Evolutionary conservation across 1,140 invertebrate species (phyloP).

Genomic region (Drosophila lacteicornis): DNA sequence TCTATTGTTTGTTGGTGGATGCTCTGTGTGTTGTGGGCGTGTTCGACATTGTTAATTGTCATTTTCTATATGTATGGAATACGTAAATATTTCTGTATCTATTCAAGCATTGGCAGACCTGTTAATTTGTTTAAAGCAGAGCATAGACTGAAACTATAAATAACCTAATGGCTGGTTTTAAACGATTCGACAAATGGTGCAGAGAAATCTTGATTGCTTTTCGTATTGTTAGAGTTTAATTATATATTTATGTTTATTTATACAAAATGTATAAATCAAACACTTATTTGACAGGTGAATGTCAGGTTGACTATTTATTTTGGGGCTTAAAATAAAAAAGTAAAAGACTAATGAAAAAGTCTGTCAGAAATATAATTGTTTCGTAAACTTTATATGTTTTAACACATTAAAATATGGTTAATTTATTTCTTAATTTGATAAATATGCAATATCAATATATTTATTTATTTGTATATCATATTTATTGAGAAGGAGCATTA

Average conservation of each 20-base stretch:
- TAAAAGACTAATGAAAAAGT: too few species aligned
- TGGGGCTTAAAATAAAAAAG: not conserved
- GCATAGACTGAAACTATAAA: constrained; percentile 36
- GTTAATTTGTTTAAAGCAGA: constrained; percentile 43
- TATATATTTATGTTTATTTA: constrained; percentile 8
- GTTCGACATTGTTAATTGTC: constrained; percentile 53
- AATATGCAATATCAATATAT: too few species aligned
- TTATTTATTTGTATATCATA: too few species aligned
- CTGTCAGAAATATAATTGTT: too few species aligned
- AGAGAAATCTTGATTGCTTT: not conserved
- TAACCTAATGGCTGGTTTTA: constrained; percentile 24
- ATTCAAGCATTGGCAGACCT: constrained; percentile 28
- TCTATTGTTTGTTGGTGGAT: constrained; percentile 9
- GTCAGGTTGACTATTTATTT: not conserved
- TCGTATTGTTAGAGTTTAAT: constrained; percentile 2
- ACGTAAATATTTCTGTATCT: constrained; percentile 11
- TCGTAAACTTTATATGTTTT: too few species aligned
- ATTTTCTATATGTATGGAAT: constrained; percentile 35
- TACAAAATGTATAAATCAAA: not conserved
- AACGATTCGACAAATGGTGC: constrained; percentile 17
- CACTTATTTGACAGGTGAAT: not conserved
- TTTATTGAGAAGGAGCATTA: too few species aligned
- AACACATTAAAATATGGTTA: too few species aligned
- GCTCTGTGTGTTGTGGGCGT: constrained; percentile 27
- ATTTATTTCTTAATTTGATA: too few species aligned